These are phyloP conservation scores for Micropoecilia bifurca DNA, from an alignment of 2,797 vertebrate species.

Conservation along the genomic window DNA sequence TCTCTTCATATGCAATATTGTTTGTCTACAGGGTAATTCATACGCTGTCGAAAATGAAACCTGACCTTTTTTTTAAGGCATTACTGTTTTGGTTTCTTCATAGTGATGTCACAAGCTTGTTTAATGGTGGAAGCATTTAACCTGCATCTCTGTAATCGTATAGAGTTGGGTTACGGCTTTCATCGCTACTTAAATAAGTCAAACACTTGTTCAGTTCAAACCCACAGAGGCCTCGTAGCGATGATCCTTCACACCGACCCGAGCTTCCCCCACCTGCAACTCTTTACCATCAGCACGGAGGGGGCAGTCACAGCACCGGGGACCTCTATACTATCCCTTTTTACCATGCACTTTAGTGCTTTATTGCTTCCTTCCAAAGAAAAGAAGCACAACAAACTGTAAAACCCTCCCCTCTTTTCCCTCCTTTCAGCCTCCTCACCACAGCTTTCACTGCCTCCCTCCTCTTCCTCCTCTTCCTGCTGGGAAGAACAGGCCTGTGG, in stretches of 20 bases:
- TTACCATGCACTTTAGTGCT: conserved; percentile 70
- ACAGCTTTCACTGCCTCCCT: conserved; percentile 31
- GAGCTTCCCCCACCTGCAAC: conserved; percentile 7
- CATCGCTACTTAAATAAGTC: conserved; percentile 18
- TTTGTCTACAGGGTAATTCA: conserved; percentile 32
- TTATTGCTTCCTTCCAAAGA: conserved; percentile 82
- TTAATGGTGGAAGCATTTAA: conserved; percentile 65
- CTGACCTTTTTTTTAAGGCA: conserved; percentile 1
- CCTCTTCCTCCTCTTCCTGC: conserved; percentile 49
- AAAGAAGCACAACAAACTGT: conserved; percentile 72
- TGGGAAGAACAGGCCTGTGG: conserved; percentile 66
- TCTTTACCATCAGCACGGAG: conserved; percentile 48
- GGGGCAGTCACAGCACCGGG: conserved; percentile 54
- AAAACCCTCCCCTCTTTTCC: conserved; percentile 24
- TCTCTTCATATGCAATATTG: conserved; percentile 27
- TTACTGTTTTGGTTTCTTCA: conserved; percentile 2
- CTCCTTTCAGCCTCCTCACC: conserved; percentile 27
- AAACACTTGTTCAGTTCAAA: conserved; percentile 19
- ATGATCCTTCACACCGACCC: conserved; percentile 54
- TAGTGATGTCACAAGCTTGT: conserved; percentile 25
- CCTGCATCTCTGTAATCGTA: conserved; percentile 26
- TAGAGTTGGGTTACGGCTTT: conserved; percentile 24
- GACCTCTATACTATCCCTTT: conserved; percentile 49
- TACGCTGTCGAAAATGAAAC: conserved; percentile 30
- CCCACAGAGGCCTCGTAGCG: conserved; percentile 41